Evolutionary conservation across 2,113 vertebrate genomes (phyloP).

Genomic region (Epinephelus moara): DNA sequence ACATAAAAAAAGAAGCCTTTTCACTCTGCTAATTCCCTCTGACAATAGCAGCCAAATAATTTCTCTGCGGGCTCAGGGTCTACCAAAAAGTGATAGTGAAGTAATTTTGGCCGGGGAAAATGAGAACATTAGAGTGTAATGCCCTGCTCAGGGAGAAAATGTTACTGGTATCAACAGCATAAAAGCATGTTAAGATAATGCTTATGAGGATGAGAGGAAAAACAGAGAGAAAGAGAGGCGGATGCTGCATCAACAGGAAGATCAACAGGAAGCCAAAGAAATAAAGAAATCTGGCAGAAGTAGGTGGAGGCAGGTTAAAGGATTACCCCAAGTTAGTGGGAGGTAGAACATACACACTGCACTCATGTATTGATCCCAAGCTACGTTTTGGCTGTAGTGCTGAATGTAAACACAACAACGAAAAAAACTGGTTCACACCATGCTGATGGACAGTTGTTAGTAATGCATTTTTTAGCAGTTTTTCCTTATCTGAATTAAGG

Average conservation of each 20-base stretch:
- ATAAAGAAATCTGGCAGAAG: slow-evolving; percentile 27
- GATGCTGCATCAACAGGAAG: slow-evolving; percentile 14
- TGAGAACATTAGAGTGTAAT: slow-evolving; percentile 75
- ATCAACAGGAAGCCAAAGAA: slow-evolving; percentile 14
- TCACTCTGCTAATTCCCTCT: slow-evolving; percentile 69
- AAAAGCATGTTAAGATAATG: slow-evolving; percentile 68
- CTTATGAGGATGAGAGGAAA: slow-evolving; percentile 42
- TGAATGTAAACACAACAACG: not conserved
- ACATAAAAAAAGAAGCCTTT: slow-evolving; percentile 40
- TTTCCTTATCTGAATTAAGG: too few relatives aligned
- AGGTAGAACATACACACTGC: not conserved
- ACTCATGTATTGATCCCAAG: slow-evolving; percentile 1
- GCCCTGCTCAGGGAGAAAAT: slow-evolving; percentile 69
- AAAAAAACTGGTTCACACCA: not conserved
- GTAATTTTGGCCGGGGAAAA: slow-evolving; percentile 73
- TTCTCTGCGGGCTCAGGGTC: slow-evolving; percentile 70
- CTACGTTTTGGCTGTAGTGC: not conserved
- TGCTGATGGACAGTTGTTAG: not conserved
- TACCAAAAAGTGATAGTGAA: slow-evolving; percentile 70
- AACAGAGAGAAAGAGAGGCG: not conserved
- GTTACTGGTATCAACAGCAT: slow-evolving; percentile 70
- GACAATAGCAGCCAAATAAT: slow-evolving; percentile 75
- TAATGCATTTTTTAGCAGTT: not conserved
- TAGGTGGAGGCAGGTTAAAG: slow-evolving; percentile 13
- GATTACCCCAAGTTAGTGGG: not conserved